A percentile compares a stretch with the other conserved stretches of the same genome.
phyloP scores from a whole-genome alignment of 1,140 invertebrate species.

The Heterodera schachtii region DNA sequence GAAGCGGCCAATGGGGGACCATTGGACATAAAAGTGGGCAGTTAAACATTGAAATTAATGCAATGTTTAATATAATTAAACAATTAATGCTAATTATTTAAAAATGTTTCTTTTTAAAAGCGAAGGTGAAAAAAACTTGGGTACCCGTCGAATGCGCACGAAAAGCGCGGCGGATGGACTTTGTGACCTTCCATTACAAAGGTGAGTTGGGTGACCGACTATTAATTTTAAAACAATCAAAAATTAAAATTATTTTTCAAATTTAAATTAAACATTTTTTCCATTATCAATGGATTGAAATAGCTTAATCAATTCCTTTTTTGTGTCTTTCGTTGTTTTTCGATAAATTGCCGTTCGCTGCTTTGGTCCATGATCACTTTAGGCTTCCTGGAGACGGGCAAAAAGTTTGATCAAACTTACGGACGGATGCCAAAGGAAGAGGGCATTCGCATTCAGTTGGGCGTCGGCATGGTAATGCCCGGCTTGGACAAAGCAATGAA shows the following conservation, averaged over 20 bases:
- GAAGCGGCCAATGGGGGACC: constrained; percentile 62
- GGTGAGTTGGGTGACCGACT: constrained; percentile 3
- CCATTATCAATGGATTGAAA: too few relatives aligned
- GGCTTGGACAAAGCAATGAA: constrained; percentile 61
- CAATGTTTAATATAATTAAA: neutral
- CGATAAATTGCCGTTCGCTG: too few relatives aligned
- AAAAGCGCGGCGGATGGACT: constrained; percentile 56
- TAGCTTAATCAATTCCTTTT: too few relatives aligned
- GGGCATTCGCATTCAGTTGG: constrained; percentile 61
- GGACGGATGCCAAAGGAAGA: constrained; percentile 33
- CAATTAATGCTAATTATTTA: neutral
- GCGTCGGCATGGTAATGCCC: constrained; percentile 65
- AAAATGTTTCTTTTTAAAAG: neutral
- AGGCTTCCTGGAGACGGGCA: constrained; percentile 62
- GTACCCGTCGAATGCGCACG: constrained; percentile 54
- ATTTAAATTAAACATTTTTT: too few relatives aligned
- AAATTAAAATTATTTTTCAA: too few relatives aligned
- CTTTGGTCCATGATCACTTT: neutral
- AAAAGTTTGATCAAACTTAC: constrained; percentile 65
- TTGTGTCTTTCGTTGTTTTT: too few relatives aligned
- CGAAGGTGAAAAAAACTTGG: constrained; percentile 57
- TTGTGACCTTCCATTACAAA: constrained; percentile 65
- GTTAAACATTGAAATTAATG: neutral
- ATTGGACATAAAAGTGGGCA: constrained; percentile 61
- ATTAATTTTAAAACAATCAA: too few relatives aligned